Conservation (phyloP, 2,888 invertebrate genomes). For the Pseudolycoriella hygida region DNA sequence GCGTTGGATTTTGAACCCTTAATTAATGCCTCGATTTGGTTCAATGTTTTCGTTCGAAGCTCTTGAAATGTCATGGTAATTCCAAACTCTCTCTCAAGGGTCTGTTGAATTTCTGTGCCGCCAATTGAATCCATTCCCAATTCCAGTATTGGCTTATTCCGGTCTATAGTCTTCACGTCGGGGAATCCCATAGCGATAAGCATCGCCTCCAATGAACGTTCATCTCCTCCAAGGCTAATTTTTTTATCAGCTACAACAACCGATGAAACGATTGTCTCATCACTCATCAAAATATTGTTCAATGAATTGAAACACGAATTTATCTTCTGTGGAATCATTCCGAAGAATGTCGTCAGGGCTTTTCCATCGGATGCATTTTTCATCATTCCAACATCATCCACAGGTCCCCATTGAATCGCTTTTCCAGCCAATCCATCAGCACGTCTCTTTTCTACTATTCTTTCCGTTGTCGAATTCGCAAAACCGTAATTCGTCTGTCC, state of each 20-base stretch:
- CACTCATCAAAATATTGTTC: constrained; percentile 53
- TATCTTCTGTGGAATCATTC: constrained; percentile 74
- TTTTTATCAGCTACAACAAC: constrained; percentile 79
- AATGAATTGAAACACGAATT: constrained; percentile 61
- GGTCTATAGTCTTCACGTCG: constrained; percentile 49
- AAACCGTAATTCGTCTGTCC: constrained; percentile 85
- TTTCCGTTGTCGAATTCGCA: constrained; percentile 80
- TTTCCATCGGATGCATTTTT: constrained; percentile 55
- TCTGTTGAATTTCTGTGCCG: constrained; percentile 92
- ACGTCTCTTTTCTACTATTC: constrained; percentile 59
- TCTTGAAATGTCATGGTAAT: constrained; percentile 72
- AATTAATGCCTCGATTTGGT: too few relatives aligned
- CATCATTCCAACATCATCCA: constrained; percentile 74
- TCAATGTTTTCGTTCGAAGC: constrained; percentile 33
- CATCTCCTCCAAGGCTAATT: constrained; percentile 40
- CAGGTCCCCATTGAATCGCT: constrained; percentile 85
- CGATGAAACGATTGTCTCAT: constrained; percentile 51
- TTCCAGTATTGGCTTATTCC: constrained; percentile 62
- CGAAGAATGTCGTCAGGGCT: constrained; percentile 49
- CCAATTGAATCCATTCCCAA: constrained; percentile 94
- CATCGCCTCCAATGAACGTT: constrained; percentile 58
- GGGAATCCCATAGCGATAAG: constrained; percentile 47
- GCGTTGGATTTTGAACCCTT: too few relatives aligned
- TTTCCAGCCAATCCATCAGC: constrained; percentile 54
- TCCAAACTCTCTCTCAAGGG: constrained; percentile 75